Conservation (phyloP, 2,888 invertebrate genomes). For the Drosophila mulleri region DNA sequence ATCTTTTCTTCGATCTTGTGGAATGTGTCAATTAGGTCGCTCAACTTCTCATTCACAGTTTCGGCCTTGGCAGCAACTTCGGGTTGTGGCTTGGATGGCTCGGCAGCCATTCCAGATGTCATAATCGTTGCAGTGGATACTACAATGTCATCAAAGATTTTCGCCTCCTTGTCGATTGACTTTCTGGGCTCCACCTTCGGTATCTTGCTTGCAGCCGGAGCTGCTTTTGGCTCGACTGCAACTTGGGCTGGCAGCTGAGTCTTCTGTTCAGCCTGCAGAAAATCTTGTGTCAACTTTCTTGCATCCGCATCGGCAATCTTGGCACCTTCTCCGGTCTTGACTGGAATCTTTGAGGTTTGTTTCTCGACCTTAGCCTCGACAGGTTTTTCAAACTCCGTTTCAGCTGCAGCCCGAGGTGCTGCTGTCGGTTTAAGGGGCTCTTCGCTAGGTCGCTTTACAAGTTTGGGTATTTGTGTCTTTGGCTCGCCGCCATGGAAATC, state of each 20-base stretch:
- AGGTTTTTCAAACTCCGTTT: constrained; percentile 53
- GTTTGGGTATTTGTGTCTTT: constrained; percentile 66
- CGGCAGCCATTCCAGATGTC: constrained; percentile 57
- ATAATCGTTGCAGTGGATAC: constrained; percentile 59
- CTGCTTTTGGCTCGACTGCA: constrained; percentile 48
- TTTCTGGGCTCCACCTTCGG: constrained; percentile 73
- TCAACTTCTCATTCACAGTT: constrained; percentile 60
- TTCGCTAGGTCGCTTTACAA: constrained; percentile 54
- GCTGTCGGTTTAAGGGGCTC: constrained; percentile 63
- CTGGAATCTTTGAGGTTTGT: constrained; percentile 65
- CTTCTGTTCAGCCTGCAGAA: constrained; percentile 64
- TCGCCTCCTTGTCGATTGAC: constrained; percentile 61
- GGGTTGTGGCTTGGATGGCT: constrained; percentile 40
- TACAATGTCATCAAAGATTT: constrained; percentile 61
- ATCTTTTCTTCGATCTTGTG: constrained; percentile 62
- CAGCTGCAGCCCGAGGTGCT: constrained; percentile 65
- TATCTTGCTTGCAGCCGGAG: constrained; percentile 68
- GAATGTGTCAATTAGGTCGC: constrained; percentile 66
- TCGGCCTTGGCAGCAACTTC: constrained; percentile 67
- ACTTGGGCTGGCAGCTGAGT: constrained; percentile 33
- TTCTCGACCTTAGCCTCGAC: constrained; percentile 61
- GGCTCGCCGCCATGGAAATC: constrained; percentile 78
- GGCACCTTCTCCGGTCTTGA: constrained; percentile 44
- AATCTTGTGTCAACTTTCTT: constrained; percentile 65
- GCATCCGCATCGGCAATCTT: constrained; percentile 58